Base-by-base conservation (phyloP, 2,888 invertebrate species). In the Hirtodrosophila cameraria region DNA sequence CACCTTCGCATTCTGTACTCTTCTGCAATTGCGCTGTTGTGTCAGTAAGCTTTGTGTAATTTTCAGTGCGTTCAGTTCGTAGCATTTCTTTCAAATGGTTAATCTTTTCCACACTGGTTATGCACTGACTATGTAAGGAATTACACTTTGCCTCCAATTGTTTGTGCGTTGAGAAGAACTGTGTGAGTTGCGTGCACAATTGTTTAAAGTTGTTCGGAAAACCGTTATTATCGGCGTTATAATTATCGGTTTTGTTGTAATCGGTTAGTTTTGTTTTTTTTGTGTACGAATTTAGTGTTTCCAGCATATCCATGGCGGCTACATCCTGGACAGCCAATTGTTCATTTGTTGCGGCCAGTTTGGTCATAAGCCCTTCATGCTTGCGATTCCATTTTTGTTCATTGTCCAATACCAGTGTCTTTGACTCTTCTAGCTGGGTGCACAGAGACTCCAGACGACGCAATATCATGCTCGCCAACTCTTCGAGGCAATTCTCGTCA, bases 391-490 rank as follows among this genome's bases (percentile, higher is more conserved):
- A 27, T 7, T 27, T 9, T 7, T 27, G 5, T 9, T 27, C 27
- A 27, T 39, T 18, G 2, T 25, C 25, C 6, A 7, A 7, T 5
- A 13, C n/a, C n/a, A 57, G 9, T 0, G 6, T 9, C 2, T 35
- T 27, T 1, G 15, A 15, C 3, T 70, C 35, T 11, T 76, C 45
- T 0, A 53, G 7, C 12, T 69, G 54, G 0, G 33, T 20, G 2
- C 72, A 12, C 3, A 58, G 64, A 2, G 9, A 2, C n/a, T 74
- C 71, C 6, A 80, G 36, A 2, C 48, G 45, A 1, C 25, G 48
- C 1, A 72, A 13, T 1, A 64, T 6, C 36, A 63, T 49, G n/a
- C 82, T 81, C 20, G 77, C 78, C 3, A 72, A 59, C 4, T 71
- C 48, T 25, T 79, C 70, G 8, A 87, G 3, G 8, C 13, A 3